Evolutionary conservation across 2,888 invertebrate species (phyloP).

Genomic region (Dromius quadrimaculatus): DNA sequence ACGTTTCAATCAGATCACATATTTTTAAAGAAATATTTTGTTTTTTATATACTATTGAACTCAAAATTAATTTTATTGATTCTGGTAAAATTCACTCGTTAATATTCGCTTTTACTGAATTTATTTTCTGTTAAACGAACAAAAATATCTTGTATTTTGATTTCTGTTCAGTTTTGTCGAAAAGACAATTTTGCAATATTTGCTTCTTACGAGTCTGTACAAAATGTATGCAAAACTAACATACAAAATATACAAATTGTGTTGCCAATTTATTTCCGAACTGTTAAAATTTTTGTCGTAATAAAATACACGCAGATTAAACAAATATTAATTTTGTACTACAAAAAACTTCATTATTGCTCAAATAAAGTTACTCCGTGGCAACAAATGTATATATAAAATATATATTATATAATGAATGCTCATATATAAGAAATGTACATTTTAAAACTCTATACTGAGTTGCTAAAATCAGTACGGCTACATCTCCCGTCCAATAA

Average conservation of each 20-base stretch:
- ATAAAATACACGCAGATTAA: conserved; percentile 49
- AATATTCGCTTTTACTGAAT: too few relatives aligned
- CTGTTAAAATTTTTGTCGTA: conserved; percentile 39
- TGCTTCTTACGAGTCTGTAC: conserved; percentile 41
- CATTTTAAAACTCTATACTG: conserved; percentile 49
- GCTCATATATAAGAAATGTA: conserved; percentile 50
- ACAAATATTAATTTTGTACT: conserved; percentile 52
- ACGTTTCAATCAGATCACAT: not conserved
- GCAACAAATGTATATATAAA: conserved; percentile 51
- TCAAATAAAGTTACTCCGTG: conserved; percentile 50
- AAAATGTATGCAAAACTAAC: conserved; percentile 44
- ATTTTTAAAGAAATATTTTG: not conserved
- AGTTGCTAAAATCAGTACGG: conserved; percentile 52
- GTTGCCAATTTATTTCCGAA: conserved; percentile 49
- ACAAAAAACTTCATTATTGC: conserved; percentile 51
- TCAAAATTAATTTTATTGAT: conserved; percentile 17
- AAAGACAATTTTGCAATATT: conserved; percentile 46
- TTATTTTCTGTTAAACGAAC: not conserved
- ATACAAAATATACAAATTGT: conserved; percentile 51
- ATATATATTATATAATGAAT: conserved; percentile 42
- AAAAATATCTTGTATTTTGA: conserved; percentile 40
- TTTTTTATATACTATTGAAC: not conserved
- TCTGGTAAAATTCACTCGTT: conserved; percentile 10
- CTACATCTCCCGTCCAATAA: conserved; percentile 48
- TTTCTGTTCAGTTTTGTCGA: conserved; percentile 17